Percentiles rank a stretch among this genome's conserved stretches.
Evolutionary conservation across 2,888 invertebrate genomes (phyloP).

Genomic region (Uloborus plumipes): DNA sequence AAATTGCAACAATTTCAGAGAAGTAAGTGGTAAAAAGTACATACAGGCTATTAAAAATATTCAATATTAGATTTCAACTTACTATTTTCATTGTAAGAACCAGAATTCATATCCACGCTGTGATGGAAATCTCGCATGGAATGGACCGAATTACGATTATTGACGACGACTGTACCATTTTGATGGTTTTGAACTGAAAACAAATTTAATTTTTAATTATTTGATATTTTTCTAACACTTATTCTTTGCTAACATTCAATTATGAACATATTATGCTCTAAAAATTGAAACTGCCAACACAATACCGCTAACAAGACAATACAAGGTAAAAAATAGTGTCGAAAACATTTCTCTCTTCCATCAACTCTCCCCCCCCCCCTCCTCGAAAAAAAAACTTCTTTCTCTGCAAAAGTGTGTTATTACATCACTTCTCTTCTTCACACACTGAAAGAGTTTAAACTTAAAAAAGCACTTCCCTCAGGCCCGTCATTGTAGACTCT

Average conservation of each 20-base stretch:
- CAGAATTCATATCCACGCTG: slow-evolving; percentile 46
- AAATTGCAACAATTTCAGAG: too few species aligned
- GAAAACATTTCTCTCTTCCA: too few species aligned
- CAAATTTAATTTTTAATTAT: too few species aligned
- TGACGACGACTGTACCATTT: slow-evolving; percentile 37
- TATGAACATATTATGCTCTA: not conserved
- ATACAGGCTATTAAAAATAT: too few species aligned
- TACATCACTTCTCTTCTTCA: too few species aligned
- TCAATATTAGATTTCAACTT: not conserved
- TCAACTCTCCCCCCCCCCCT: too few species aligned
- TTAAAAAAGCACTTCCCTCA: too few species aligned
- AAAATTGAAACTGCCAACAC: not conserved
- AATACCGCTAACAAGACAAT: not conserved
- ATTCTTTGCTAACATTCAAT: not conserved
- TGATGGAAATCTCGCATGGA: slow-evolving; percentile 36
- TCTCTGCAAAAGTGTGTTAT: too few species aligned
- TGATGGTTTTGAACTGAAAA: slow-evolving; percentile 42
- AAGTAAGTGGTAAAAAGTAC: not conserved
- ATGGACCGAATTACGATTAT: slow-evolving; percentile 45
- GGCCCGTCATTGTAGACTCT: too few species aligned
- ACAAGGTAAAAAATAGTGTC: too few species aligned
- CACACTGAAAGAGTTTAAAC: too few species aligned
- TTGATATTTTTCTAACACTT: not conserved
- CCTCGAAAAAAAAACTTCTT: too few species aligned
- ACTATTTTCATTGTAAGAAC: slow-evolving; percentile 53